phyloP scores from a whole-genome alignment of 2,888 invertebrate species.

The Syritta pipiens region DNA sequence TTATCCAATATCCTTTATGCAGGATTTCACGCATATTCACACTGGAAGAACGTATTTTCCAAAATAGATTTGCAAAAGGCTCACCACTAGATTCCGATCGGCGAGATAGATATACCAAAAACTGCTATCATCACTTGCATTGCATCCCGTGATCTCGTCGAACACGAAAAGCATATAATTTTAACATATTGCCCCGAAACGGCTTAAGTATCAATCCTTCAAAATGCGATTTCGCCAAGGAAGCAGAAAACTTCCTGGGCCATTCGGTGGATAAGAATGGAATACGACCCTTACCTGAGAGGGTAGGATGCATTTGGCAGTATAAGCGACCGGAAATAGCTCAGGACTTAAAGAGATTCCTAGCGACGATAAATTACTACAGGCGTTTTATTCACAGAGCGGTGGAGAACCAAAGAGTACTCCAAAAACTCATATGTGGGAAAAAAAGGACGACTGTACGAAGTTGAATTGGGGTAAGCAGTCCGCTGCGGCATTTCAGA shows the following conservation, averaged over 20 bases:
- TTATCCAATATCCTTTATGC: too few species aligned
- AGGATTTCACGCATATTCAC: background rate
- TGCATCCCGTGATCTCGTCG: background rate
- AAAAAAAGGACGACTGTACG: conserved; percentile 56
- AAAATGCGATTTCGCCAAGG: background rate
- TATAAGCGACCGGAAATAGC: background rate
- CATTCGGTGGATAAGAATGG: background rate
- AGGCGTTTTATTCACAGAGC: background rate
- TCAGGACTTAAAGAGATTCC: background rate
- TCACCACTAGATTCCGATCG: conserved; percentile 25
- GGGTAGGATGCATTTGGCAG: background rate
- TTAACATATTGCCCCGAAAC: background rate
- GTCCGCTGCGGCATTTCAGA: conserved; percentile 26
- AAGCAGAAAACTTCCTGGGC: background rate
- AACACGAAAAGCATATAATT: background rate
- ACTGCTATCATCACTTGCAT: background rate
- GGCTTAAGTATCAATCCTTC: background rate
- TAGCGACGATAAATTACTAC: background rate
- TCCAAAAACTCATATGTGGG: conserved; percentile 18
- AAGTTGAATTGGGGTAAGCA: conserved; percentile 22
- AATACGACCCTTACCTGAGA: background rate
- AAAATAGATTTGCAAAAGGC: conserved; percentile 35
- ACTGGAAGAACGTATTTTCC: conserved; percentile 38
- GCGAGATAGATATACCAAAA: too few species aligned
- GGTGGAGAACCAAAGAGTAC: background rate